A percentile compares a stretch with the other conserved stretches of the same genome.
These are phyloP conservation scores for Pituophis catenifer DNA, from an alignment of 2,113 vertebrate species.

Conservation along the genomic window DNA sequence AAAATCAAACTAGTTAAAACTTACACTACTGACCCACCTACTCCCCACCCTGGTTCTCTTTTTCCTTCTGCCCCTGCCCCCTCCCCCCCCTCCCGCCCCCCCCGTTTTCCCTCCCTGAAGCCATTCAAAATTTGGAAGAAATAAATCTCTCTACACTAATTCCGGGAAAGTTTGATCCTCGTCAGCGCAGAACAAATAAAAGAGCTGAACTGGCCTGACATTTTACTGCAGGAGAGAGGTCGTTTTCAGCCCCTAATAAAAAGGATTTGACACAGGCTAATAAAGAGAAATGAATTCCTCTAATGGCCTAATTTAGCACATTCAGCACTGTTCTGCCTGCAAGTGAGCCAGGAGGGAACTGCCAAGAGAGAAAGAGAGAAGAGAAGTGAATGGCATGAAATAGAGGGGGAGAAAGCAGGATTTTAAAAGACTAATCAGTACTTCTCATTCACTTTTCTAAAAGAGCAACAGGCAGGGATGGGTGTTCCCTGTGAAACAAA, in stretches of 20 bases:
- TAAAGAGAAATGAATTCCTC: constrained; percentile 82
- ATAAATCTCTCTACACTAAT: constrained; percentile 67
- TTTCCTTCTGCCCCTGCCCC: not conserved
- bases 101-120: constrained; percentile 45
- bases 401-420: not conserved
- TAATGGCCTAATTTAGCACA: constrained; percentile 76
- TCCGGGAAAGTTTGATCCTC: constrained; percentile 67
- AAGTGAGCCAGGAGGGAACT: constrained; percentile 42
- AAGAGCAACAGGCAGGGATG: constrained; percentile 39
- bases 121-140: constrained; percentile 68
- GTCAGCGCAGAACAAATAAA: constrained; percentile 72
- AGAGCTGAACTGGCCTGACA: constrained; percentile 73
- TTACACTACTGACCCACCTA: constrained; percentile 10
- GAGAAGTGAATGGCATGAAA: not conserved
- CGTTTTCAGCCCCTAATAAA: constrained; percentile 77
- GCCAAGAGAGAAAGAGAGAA: not conserved
- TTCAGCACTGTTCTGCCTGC: constrained; percentile 64
- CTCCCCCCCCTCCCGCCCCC: no score
- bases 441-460: constrained; percentile 6
- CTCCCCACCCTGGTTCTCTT: not conserved
- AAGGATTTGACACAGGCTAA: constrained; percentile 78
- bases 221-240: constrained; percentile 79
- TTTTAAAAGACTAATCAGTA: constrained; percentile 28
- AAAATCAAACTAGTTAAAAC: constrained; percentile 6
- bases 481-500: constrained; percentile 31